Percentiles rank a stretch among this genome's conserved stretches.
These are phyloP conservation scores for Tauraco erythrolophus DNA, from an alignment of 2,113 vertebrate species.

Conservation along the genomic window DNA sequence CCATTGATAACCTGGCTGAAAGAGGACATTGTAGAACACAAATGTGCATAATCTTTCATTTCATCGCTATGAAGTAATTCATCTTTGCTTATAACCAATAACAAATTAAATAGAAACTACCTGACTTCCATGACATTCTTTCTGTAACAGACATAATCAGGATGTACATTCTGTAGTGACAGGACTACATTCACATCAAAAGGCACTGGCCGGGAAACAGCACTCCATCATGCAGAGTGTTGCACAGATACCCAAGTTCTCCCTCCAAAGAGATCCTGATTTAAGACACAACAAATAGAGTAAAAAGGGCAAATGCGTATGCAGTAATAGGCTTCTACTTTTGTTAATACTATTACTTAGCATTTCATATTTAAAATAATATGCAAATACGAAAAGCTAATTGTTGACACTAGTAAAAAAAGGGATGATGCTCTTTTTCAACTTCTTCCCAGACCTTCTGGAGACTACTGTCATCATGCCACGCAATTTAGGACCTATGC, in stretches of 20 bases:
- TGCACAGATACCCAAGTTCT: neutral
- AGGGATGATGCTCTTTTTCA: neutral
- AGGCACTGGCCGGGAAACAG: neutral
- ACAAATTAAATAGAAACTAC: neutral
- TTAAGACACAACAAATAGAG: neutral
- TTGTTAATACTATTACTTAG: neutral
- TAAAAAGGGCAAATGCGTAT: neutral
- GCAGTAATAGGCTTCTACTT: neutral
- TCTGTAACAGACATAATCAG: neutral
- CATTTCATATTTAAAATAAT: neutral
- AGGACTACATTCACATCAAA: neutral
- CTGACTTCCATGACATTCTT: neutral
- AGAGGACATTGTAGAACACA: fast-evolving
- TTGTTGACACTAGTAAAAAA: neutral
- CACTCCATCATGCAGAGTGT: no score
- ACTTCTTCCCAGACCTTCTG: neutral
- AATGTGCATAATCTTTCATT: neutral
- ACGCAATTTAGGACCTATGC: neutral
- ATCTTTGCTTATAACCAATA: neutral
- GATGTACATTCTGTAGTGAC: neutral
- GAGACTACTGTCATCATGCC: neutral
- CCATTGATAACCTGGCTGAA: neutral
- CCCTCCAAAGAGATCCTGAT: neutral
- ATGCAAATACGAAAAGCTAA: neutral
- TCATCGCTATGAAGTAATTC: neutral